phyloP scores from a whole-genome alignment of 2,113 vertebrate species.

The Morone saxatilis region DNA sequence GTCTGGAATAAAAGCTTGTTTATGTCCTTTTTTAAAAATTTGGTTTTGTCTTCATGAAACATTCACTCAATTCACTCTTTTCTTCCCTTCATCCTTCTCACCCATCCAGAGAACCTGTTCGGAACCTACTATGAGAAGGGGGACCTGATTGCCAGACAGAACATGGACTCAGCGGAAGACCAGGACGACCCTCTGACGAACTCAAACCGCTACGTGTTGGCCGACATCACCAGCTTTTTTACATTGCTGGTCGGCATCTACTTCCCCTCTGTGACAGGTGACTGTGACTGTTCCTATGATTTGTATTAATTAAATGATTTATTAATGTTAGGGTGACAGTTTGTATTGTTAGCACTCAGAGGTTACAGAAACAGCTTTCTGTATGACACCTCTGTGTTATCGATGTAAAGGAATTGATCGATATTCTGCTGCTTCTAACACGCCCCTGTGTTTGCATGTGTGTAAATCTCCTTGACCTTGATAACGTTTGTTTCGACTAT shows the following conservation, averaged over 20 bases:
- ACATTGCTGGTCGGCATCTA: constrained; percentile 98
- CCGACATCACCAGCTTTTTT: constrained; percentile 97
- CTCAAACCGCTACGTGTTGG: constrained; percentile 93
- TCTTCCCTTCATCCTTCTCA: accelerated
- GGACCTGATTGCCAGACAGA: constrained; percentile 86
- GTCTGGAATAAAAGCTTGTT: background rate
- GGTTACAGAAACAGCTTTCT: background rate
- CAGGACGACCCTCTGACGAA: constrained; percentile 82
- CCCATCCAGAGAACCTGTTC: constrained; percentile 91
- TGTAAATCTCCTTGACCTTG: constrained; percentile 16
- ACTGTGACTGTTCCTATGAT: constrained; percentile 7
- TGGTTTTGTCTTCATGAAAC: background rate
- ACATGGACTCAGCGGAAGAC: constrained; percentile 79
- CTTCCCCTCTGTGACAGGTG: constrained; percentile 98
- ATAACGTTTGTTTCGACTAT: constrained; percentile 7
- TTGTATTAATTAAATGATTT: background rate
- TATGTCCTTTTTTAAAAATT: background rate
- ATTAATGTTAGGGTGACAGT: background rate
- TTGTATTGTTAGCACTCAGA: background rate
- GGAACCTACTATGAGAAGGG: constrained; percentile 93
- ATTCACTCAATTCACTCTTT: background rate
- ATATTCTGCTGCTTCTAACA: background rate
- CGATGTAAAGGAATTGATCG: background rate
- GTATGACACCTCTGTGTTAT: background rate
- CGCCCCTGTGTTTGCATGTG: background rate